Base-by-base conservation (phyloP, 2,113 vertebrate species). In the Istiophorus platypterus region DNA sequence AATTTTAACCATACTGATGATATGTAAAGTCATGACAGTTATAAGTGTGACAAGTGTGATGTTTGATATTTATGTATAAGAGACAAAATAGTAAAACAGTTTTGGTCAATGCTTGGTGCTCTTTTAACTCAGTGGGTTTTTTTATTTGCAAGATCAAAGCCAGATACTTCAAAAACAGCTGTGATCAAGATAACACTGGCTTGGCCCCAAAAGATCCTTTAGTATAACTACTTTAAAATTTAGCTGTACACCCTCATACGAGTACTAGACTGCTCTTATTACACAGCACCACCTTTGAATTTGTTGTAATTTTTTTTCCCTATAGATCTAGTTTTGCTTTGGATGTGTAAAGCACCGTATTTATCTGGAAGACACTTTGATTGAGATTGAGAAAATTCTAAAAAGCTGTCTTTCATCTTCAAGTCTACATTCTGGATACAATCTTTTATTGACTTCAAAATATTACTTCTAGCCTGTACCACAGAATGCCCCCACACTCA, bases 101-200 rank as follows among this genome's bases (percentile, higher is more conserved):
- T 27, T 37, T 20, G 41, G 20, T 15, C 54, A 37, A 64, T 29
- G 39, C 10, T 39, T 31, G 4, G 7, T 61, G 22, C 45, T n/a
- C 29, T 57, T 65, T 22, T 24, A 12, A 59, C 5, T 39, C 41
- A n/a, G 42, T 31, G 17, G 45, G 17, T 49, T 51, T 64, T 64
- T n/a, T 42, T 34, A 13, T 72, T 34, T 20, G 41, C 9, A 22
- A 41, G 24, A 52, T 68, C 78, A 66, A 41, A 67, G 45, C 2
- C 37, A 52, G 31, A 62, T 41, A 8, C 29, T 78, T 66, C 9
- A 47, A 57, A 62, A 71, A 42, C 57, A 31, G 42, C 66, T 47
- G 31, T 68, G 12, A 31, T 68, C 41, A 59, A 18, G 29, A 59
- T 18, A 51, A 74, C 15, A n/a, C 10, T 9, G 29, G 29, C 45